Percentiles rank a stretch among this genome's conserved stretches.
phyloP scores from a whole-genome alignment of 2,888 invertebrate genomes.

The Isoperla grammatica region DNA sequence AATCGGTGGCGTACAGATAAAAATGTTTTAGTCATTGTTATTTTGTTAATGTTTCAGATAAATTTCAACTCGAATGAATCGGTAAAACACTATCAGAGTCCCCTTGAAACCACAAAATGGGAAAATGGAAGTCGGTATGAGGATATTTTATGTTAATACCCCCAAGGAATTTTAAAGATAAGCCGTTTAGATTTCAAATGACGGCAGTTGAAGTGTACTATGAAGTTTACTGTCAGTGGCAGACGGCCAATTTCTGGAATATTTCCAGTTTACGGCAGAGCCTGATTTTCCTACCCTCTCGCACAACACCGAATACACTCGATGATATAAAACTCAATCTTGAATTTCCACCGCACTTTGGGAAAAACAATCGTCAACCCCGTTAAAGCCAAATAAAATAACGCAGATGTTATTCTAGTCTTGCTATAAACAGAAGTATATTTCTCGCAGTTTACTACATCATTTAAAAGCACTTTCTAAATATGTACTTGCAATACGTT shows the following conservation, averaged over 20 bases:
- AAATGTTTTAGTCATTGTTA: too few species aligned
- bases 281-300: constrained; percentile 2
- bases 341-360: not conserved
- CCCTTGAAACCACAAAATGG: not conserved
- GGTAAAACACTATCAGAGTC: too few species aligned
- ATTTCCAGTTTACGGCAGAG: not conserved
- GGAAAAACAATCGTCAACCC: too few species aligned
- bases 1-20: too few species aligned
- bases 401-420: too few species aligned
- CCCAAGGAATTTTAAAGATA: constrained; percentile 10
- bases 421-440: too few species aligned
- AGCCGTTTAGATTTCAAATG: constrained; percentile 16
- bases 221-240: constrained; percentile 13
- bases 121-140: constrained; percentile 6
- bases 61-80: too few species aligned
- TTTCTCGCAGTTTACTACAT: too few species aligned
- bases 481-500: too few species aligned
- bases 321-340: constrained; percentile 9
- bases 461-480: too few species aligned
- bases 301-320: constrained; percentile 5
- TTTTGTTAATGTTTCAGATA: too few species aligned
- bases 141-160: constrained; percentile 16
- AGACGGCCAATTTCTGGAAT: constrained; percentile 7
- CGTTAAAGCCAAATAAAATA: too few species aligned
- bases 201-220: constrained; percentile 8